A percentile compares a stretch with the other conserved stretches of the same genome.
phyloP scores from a whole-genome alignment of 1,140 invertebrate species.

The Drosophila pectinifera region DNA sequence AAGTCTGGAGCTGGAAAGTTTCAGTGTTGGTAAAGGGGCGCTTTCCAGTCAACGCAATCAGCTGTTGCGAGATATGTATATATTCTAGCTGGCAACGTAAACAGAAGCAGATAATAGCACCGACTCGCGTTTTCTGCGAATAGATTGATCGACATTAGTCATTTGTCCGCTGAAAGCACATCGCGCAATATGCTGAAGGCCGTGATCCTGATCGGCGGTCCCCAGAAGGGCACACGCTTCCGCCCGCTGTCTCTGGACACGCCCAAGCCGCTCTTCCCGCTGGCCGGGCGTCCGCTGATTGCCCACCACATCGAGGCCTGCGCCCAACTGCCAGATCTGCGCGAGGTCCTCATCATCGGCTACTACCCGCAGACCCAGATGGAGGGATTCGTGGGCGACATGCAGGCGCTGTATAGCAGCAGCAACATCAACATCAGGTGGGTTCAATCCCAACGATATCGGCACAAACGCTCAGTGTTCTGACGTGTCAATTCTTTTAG shows the following conservation, averaged over 20 bases:
- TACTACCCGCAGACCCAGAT: slow-evolving; percentile 94
- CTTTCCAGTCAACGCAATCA: slow-evolving; percentile 7
- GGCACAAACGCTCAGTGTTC: slow-evolving; percentile 43
- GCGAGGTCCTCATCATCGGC: slow-evolving; percentile 97
- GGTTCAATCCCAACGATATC: not conserved
- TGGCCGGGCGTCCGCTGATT: slow-evolving; percentile 97
- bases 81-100: slow-evolving; percentile 61
- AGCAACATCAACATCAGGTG: slow-evolving; percentile 94
- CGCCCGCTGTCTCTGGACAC: slow-evolving; percentile 97
- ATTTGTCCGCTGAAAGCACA: slow-evolving; percentile 32
- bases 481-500: slow-evolving; percentile 73
- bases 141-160: slow-evolving; percentile 48
- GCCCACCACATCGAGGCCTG: slow-evolving; percentile 99
- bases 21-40: not conserved
- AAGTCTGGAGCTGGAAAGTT: not conserved
- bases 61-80: slow-evolving; percentile 14
- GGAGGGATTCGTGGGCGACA: slow-evolving; percentile 92
- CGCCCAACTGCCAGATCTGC: slow-evolving; percentile 90
- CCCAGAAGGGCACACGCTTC: slow-evolving; percentile 96
- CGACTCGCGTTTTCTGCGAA: slow-evolving; percentile 29
- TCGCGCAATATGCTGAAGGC: slow-evolving; percentile 88
- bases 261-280: slow-evolving; percentile 98
- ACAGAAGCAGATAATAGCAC: slow-evolving; percentile 51
- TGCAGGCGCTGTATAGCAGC: slow-evolving; percentile 92
- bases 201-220: slow-evolving; percentile 91